Evolutionary conservation across 2,113 vertebrate genomes (phyloP), one percentile per base, ranked within the genome.

Genomic region (Chionodraco myersi): DNA sequence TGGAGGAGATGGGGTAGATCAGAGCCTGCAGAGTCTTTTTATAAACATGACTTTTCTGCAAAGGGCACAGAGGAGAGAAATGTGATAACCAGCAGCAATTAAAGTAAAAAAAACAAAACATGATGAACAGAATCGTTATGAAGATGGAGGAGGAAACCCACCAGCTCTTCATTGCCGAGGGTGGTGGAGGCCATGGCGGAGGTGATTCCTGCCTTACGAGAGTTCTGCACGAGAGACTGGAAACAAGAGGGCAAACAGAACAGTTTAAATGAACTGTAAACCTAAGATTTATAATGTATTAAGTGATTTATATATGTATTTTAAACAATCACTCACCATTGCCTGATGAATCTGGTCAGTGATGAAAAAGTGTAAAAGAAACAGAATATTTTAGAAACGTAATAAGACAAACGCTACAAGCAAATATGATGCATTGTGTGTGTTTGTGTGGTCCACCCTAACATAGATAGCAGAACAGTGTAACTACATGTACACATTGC

Each of bases 1-100:
- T 99, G 94, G 96, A 98, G 65, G 98, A 99, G 91, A 99, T 99
- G 86, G 98, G 98, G 91, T 99, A 99, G 91, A 99, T 97, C 92
- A 99, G 96, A 92, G 98, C 98, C 95, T 99, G 98, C 87, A 99
- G 94, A 79, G 98, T 99, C 95, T 99, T 99, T 94, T 99, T 98
- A 95, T 99, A 99, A 94, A 99, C 98, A 82, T 99, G 98, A 83
- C 97, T 97, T 95, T 99, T 99, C 98, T 99, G 89, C 57, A 91
- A 86, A 30, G 62, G 18, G 56, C 66, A 68, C 0, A 0, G 61
- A 78, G 21, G 51, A 12, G 60, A 77, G 18, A 69, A 44, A 67
- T 30, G 65, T n/a, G 16, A 75, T n/a, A 44, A 41, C 4, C 1
- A 56, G 15, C 4, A 13, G 6, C 11, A 45, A 71, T 57, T 23